Evolutionary conservation across 2,797 vertebrate species (phyloP), one percentile per base, ranked within the genome.

Genomic region (Callimico goeldii): DNA sequence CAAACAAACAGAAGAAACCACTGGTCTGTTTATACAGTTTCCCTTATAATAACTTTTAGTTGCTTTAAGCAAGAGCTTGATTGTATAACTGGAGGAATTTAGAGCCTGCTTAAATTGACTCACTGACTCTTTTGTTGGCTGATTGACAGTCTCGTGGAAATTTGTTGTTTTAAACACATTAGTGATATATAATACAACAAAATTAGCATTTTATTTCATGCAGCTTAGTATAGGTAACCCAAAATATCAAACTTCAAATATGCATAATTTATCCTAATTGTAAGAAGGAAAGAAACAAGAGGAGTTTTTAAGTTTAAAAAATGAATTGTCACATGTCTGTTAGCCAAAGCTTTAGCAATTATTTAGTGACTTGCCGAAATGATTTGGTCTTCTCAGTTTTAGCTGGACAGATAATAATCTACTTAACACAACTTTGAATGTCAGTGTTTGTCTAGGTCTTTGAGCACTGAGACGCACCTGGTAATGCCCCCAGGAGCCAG

Each of bases 381-480:
- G 95, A 24, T 82, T 96, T 90, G 77, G 30, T 30, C 2, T 72
- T 93, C 57, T 87, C 43, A 80, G 12, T 81, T 83, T 77, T n/a
- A 96, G 52, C 52, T 72, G 90, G 77, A 75, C 41, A 95, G 84
- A 85, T 90, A 93, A 75, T 41, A 82, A 96, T 91, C 64, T 43
- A 58, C 81, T 95, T 91, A 90, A 90, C 72, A 88, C 10, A 15
- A 64, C 8, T 24, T 96, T 73, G 19, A 46, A 75, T 73, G 46
- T 93, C 87, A 92, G 2, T 88, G 77, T 67, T 81, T 77, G 46
- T 17, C 86, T 96, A 1, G 0, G 46, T 2, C 33, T 90, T 67
- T 84, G 83, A 81, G 33, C 4, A 85, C 19, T 73, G 24, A 52
- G 64, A 13, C 14, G 55, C 72, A 33, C 4, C 58, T 90, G 75